These are phyloP conservation scores for Chlorodrepanis virens DNA, from an alignment of 2,113 vertebrate genomes.

Conservation along the genomic window DNA sequence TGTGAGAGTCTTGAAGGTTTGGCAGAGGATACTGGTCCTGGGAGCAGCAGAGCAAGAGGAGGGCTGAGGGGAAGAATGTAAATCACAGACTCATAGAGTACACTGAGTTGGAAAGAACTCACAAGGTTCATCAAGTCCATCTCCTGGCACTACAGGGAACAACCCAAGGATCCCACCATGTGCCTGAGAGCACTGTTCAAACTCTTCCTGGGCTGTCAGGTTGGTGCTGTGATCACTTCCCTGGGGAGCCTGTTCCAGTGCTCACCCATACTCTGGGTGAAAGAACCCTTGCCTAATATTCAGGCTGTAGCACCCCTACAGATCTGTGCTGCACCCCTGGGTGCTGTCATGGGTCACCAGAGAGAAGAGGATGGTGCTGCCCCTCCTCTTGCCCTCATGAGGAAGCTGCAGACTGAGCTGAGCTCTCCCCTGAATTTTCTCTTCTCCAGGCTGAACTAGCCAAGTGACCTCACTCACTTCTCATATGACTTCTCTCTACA, in stretches of 20 bases:
- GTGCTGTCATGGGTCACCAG: neutral
- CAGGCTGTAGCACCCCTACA: accelerated
- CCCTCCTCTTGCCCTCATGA: neutral
- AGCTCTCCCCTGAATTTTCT: neutral
- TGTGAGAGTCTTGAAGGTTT: neutral
- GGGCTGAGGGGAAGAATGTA: neutral
- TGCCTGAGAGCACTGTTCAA: neutral
- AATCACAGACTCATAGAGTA: neutral
- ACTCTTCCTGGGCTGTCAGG: neutral
- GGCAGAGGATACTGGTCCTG: neutral
- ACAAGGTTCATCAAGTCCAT: neutral
- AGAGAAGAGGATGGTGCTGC: neutral
- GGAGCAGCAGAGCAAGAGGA: neutral
- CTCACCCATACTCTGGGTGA: too few species aligned
- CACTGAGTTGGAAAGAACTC: neutral
- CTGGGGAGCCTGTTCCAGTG: neutral
- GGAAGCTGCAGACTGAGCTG: neutral
- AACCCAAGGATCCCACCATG: too few species aligned
- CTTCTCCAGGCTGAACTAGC: neutral
- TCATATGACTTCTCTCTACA: neutral
- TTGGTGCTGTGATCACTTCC: neutral
- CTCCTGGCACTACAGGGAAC: neutral
- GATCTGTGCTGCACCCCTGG: neutral
- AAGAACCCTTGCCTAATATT: neutral
- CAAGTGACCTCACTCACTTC: too few species aligned